phyloP scores from a whole-genome alignment of 2,797 vertebrate genomes.

The Tympanoctomys barrerae region DNA sequence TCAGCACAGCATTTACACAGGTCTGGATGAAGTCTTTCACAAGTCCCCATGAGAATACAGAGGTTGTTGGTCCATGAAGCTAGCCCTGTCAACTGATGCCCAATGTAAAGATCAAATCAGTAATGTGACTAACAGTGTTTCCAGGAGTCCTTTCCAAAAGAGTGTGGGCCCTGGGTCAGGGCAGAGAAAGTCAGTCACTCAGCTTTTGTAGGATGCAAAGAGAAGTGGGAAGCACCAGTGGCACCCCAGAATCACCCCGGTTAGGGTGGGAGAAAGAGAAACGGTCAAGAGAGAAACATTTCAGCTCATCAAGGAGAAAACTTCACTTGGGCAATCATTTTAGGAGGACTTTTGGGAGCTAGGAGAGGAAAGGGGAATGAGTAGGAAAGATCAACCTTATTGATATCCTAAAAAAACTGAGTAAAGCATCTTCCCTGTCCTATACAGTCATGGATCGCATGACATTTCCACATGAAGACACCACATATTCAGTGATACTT shows the following conservation, averaged over 20 bases:
- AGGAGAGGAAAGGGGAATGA: not conserved
- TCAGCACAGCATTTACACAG: not conserved
- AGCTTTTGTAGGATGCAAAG: not conserved
- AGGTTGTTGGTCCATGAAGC: fast-evolving
- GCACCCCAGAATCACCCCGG: not conserved
- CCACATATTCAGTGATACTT: not conserved
- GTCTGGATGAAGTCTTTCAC: not conserved
- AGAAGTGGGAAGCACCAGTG: not conserved
- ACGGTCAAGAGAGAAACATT: not conserved
- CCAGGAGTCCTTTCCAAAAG: not conserved
- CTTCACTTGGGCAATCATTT: not conserved
- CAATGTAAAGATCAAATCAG: not conserved
- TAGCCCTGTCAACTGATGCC: not conserved
- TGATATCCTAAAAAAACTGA: not conserved
- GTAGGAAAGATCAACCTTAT: not conserved
- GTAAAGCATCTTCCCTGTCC: not conserved
- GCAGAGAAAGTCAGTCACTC: not conserved
- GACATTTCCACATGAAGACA: not conserved
- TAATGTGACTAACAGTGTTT: not conserved
- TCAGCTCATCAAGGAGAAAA: not conserved
- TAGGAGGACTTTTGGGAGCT: not conserved
- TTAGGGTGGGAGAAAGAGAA: not conserved
- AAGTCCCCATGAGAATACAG: not conserved
- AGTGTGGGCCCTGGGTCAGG: not conserved
- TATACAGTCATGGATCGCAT: not conserved